phyloP scores from a whole-genome alignment of 2,797 vertebrate genomes.

The Arrhamphus sclerolepis region DNA sequence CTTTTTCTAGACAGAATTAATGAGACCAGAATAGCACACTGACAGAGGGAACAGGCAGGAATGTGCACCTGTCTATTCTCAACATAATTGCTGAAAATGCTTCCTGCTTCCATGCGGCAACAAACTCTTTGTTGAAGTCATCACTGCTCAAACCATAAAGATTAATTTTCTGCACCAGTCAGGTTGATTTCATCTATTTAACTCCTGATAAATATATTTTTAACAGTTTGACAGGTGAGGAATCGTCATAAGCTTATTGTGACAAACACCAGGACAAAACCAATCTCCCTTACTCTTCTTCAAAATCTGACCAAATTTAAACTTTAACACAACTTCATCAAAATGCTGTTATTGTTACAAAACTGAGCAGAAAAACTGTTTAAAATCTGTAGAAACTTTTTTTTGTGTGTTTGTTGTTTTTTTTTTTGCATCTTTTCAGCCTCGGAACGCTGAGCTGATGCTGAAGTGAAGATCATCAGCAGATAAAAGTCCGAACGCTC shows the following conservation, averaged over 20 bases:
- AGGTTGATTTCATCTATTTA: conserved; percentile 14
- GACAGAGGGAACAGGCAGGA: conserved; percentile 23
- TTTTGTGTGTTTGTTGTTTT: too few relatives aligned
- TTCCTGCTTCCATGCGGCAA: conserved; percentile 24
- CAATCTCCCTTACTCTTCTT: neutral
- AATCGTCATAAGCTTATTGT: conserved; percentile 25
- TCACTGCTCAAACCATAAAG: conserved; percentile 8
- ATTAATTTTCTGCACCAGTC: conserved; percentile 7
- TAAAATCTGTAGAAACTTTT: too few relatives aligned
- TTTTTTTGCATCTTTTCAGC: too few relatives aligned
- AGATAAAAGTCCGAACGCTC: conserved; percentile 8
- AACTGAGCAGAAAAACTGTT: neutral
- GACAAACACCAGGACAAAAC: conserved; percentile 31
- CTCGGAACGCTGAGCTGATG: neutral
- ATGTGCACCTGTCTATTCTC: conserved; percentile 47
- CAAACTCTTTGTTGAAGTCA: conserved; percentile 37
- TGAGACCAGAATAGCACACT: conserved; percentile 43
- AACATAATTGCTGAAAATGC: conserved; percentile 42
- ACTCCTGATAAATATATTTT: conserved; percentile 4
- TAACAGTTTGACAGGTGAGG: conserved; percentile 17
- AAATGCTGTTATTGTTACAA: conserved; percentile 35
- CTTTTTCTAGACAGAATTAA: conserved; percentile 34
- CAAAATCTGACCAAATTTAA: conserved; percentile 15
- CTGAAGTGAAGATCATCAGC: conserved; percentile 11
- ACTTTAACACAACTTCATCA: neutral